A percentile compares a stretch with the other conserved stretches of the same genome.
These are phyloP conservation scores for Sibirionetta formosa DNA, from an alignment of 2,797 vertebrate genomes.

Conservation along the genomic window DNA sequence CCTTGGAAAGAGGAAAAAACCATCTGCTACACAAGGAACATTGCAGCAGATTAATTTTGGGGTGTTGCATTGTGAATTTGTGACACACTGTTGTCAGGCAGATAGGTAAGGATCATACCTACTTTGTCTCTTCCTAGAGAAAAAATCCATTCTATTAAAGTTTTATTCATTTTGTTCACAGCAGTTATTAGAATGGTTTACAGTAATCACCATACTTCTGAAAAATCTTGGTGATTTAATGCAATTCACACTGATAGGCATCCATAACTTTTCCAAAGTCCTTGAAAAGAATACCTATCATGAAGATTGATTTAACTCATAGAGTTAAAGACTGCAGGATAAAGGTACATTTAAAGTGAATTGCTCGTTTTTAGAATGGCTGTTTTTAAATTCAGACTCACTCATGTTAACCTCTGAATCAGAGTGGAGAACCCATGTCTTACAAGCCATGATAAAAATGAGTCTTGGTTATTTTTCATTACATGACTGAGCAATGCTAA, in stretches of 20 bases:
- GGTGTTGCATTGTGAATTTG: background rate
- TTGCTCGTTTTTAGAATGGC: background rate
- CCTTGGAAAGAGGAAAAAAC: background rate
- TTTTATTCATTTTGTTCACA: background rate
- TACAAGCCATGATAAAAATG: background rate
- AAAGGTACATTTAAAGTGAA: too few relatives aligned
- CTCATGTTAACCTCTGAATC: background rate
- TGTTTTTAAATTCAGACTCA: background rate
- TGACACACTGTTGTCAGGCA: background rate
- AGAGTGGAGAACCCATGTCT: background rate
- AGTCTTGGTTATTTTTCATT: background rate
- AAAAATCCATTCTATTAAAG: background rate
- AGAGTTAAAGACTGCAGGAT: background rate
- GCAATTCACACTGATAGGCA: background rate
- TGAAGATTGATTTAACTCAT: background rate
- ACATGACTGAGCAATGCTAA: background rate
- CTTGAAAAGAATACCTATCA: background rate
- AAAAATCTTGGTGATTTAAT: background rate
- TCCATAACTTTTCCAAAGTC: background rate
- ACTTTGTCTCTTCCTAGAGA: background rate
- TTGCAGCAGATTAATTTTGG: accelerated
- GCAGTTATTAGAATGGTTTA: background rate
- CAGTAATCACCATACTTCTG: background rate
- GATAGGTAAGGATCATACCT: background rate
- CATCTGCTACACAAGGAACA: background rate